These are phyloP conservation scores for Drosophila persimilis DNA, from an alignment of 1,140 invertebrate species.

Conservation along the genomic window DNA sequence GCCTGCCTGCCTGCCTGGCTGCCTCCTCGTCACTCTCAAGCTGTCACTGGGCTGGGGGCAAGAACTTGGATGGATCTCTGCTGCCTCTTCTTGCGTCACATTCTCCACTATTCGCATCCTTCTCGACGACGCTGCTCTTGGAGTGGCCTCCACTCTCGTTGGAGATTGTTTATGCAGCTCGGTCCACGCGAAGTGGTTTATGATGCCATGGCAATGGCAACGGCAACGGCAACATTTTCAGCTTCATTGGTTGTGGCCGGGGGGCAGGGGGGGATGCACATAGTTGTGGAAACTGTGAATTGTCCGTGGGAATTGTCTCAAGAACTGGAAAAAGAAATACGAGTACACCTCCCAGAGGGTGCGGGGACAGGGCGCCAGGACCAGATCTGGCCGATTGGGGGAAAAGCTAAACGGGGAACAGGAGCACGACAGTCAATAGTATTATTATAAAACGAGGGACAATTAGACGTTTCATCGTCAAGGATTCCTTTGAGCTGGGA, in stretches of 20 bases:
- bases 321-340: constrained; percentile 1
- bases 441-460: too few relatives aligned
- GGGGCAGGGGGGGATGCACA: constrained; percentile 2
- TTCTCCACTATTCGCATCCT: constrained; percentile 10
- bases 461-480: too few relatives aligned
- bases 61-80: constrained; percentile 40
- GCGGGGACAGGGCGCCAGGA: constrained; percentile 89
- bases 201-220: constrained; percentile 40
- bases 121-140: constrained; percentile 3
- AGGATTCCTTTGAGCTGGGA: too few relatives aligned
- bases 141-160: constrained; percentile 32
- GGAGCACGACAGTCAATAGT: too few relatives aligned
- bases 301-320: constrained; percentile 17
- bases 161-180: constrained; percentile 51
- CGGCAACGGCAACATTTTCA: constrained; percentile 42
- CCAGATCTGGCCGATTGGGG: constrained; percentile 89
- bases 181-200: constrained; percentile 47
- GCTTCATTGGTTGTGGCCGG: constrained; percentile 25
- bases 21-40: constrained; percentile 53
- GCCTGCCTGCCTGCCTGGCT: constrained; percentile 30
- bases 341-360: background rate
- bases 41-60: constrained; percentile 70
- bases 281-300: constrained; percentile 34
- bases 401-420: too few relatives aligned
- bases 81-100: constrained; percentile 23